Conservation (phyloP, 1,140 invertebrate genomes). For the Drosophila auraria region DNA sequence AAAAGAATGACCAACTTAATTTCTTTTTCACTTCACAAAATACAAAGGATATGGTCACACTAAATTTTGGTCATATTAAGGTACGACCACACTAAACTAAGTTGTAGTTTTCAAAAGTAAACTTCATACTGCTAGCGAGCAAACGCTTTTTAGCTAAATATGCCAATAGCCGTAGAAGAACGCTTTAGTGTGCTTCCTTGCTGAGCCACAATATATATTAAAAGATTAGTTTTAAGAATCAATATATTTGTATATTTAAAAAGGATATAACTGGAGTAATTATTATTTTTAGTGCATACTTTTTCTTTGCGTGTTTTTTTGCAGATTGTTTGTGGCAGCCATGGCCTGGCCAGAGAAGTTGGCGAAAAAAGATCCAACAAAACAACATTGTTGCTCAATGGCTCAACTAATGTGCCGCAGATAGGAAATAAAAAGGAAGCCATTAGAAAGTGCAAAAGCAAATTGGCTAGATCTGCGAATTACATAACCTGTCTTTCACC, state of each 20-base stretch:
- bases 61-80: not conserved
- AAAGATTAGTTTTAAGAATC: no score
- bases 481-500: constrained; percentile 26
- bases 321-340: constrained; percentile 71
- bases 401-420: constrained; percentile 72
- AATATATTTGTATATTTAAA: not conserved
- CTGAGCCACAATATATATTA: not conserved
- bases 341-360: constrained; percentile 8
- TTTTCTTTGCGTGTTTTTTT: constrained; percentile 34
- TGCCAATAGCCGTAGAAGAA: no score
- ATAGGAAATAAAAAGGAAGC: constrained; percentile 55
- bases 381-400: constrained; percentile 74
- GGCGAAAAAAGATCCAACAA: constrained; percentile 20
- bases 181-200: no score
- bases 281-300: not conserved
- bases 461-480: constrained; percentile 54
- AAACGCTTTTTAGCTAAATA: no score
- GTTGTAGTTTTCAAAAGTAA: not conserved
- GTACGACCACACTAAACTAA: not conserved
- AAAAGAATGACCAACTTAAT: not conserved
- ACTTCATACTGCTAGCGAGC: no score
- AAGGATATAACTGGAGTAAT: not conserved
- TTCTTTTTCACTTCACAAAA: not conserved
- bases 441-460: constrained; percentile 76
- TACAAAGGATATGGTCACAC: not conserved